Evolutionary conservation across 1,140 invertebrate genomes (phyloP).

Genomic region (Drosophila nebulosa): DNA sequence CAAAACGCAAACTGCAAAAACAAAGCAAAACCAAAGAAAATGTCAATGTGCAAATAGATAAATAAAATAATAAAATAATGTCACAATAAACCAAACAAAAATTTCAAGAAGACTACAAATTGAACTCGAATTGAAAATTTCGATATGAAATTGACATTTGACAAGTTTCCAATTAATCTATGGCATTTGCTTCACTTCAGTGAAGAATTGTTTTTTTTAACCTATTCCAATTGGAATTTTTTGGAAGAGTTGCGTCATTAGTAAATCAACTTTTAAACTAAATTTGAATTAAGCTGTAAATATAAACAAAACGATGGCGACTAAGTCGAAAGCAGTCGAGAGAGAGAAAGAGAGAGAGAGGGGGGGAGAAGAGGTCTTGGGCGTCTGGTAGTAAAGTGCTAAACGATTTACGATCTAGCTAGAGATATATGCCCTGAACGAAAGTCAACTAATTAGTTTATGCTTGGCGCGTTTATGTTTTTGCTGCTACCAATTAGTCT

Average conservation of each 20-base stretch:
- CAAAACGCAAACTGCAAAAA: too few species aligned
- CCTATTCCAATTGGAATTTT: neutral
- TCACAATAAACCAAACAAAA: too few species aligned
- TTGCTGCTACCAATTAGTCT: conserved; percentile 61
- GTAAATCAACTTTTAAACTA: conserved; percentile 3
- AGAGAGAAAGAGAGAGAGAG: too few species aligned
- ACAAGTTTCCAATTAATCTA: neutral
- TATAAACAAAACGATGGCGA: neutral
- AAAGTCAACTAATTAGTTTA: conserved; percentile 65
- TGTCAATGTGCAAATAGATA: too few species aligned
- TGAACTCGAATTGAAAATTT: too few species aligned
- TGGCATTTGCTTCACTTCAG: neutral
- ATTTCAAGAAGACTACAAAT: too few species aligned
- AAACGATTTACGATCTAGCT: conserved; percentile 67
- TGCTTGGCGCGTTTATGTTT: conserved; percentile 38
- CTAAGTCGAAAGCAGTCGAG: too few species aligned
- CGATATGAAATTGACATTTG: neutral
- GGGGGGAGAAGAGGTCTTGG: neutral
- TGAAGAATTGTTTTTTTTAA: neutral
- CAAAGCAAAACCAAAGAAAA: too few species aligned
- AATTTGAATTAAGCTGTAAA: conserved; percentile 3
- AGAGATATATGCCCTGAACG: conserved; percentile 52
- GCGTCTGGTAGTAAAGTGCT: conserved; percentile 33
- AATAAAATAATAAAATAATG: too few species aligned
- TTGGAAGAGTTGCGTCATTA: neutral